Percentiles rank a stretch among this genome's conserved stretches.
Evolutionary conservation across 92 coral and sea anemone species (phyloP).

Genomic region (Zoanthus solanderi): DNA sequence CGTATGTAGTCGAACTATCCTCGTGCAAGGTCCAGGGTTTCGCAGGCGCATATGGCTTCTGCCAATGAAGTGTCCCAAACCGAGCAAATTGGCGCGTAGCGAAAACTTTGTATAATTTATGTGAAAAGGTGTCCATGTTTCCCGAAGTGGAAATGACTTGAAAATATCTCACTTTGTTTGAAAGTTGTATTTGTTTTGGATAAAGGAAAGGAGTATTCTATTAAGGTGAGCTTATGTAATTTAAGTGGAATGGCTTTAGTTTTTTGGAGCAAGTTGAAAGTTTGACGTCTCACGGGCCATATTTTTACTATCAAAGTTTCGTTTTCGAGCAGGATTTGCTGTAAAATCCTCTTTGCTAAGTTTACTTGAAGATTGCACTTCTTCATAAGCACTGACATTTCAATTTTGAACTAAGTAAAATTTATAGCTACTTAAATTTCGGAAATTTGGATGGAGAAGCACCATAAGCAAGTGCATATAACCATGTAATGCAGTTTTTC

Average conservation of each 20-base stretch:
- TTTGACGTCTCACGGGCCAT: constrained; percentile 21
- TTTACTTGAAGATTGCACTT: background rate
- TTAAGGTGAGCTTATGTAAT: constrained; percentile 7
- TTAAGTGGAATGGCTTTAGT: background rate
- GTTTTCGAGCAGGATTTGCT: constrained; percentile 24
- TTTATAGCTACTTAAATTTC: background rate
- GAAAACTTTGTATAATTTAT: constrained; percentile 69
- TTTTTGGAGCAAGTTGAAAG: background rate
- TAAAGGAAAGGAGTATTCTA: background rate
- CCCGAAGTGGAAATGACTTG: constrained; percentile 8
- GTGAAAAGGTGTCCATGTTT: constrained; percentile 40
- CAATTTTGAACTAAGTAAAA: background rate
- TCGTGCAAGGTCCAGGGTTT: constrained; percentile 75
- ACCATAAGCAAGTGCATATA: too few species aligned
- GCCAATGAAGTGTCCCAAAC: constrained; percentile 78
- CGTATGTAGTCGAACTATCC: constrained; percentile 10
- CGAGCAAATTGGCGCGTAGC: constrained; percentile 87
- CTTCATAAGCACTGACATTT: background rate
- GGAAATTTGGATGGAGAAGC: background rate
- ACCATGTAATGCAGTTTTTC: too few species aligned
- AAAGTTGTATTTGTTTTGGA: background rate
- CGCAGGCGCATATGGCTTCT: constrained; percentile 68
- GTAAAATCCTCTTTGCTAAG: constrained; percentile 2
- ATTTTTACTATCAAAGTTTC: background rate
- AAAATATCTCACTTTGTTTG: background rate